Conservation (phyloP, 1,140 invertebrate species). For the Mycetomoellerius zeteki region DNA sequence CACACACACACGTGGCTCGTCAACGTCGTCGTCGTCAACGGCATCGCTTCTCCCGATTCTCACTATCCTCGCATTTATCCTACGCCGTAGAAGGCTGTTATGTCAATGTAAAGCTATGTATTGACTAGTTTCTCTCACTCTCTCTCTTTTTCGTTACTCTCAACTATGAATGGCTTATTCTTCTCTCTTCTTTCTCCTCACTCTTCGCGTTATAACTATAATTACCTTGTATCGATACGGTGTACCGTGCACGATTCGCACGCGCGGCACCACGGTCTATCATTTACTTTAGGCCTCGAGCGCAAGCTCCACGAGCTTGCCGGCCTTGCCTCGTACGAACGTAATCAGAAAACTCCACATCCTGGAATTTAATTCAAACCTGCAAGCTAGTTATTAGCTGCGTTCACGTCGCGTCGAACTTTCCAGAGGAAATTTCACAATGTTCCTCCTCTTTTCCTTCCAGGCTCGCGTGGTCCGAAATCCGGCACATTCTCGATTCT, state of each 20-base stretch:
- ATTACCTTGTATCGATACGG: constrained; percentile 49
- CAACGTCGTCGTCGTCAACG: constrained; percentile 39
- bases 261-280: constrained; percentile 17
- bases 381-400: constrained; percentile 25
- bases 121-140: constrained; percentile 85
- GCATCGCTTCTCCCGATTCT: constrained; percentile 55
- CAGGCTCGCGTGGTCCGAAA: not conserved
- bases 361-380: constrained; percentile 1
- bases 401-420: constrained; percentile 11
- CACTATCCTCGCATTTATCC: constrained; percentile 69
- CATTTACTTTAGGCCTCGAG: constrained; percentile 55
- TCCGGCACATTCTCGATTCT: not conserved
- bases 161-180: constrained; percentile 74
- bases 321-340: constrained; percentile 39
- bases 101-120: constrained; percentile 86
- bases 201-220: constrained; percentile 43
- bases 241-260: constrained; percentile 21
- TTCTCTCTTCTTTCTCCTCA: constrained; percentile 37
- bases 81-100: constrained; percentile 78
- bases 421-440: constrained; percentile 16
- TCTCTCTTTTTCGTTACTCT: constrained; percentile 57
- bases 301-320: constrained; percentile 57
- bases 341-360: constrained; percentile 25
- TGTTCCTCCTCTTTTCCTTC: not conserved
- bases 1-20: constrained; percentile 40